phyloP scores from a whole-genome alignment of 2,888 invertebrate genomes.

The Brachylomia viminalis region DNA sequence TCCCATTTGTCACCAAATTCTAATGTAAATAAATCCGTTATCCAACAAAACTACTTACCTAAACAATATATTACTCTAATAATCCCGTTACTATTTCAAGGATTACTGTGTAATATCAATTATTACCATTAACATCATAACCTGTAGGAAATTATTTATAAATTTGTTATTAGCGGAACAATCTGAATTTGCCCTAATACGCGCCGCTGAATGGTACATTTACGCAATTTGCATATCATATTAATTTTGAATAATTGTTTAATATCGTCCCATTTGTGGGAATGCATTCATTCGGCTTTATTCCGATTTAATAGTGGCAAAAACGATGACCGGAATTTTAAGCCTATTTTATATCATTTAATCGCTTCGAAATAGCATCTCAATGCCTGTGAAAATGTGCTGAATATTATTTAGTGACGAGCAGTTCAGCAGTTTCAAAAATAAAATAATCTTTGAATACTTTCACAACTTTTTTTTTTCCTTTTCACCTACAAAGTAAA shows the following conservation, averaged over 20 bases:
- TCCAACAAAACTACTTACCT: not conserved
- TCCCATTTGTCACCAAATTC: too few relatives aligned
- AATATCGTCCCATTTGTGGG: slow-evolving; percentile 77
- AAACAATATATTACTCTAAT: not conserved
- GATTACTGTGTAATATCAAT: not conserved
- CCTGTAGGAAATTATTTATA: not conserved
- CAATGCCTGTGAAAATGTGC: slow-evolving; percentile 9
- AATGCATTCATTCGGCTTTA: slow-evolving; percentile 72
- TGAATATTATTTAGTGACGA: not conserved
- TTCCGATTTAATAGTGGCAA: slow-evolving; percentile 73
- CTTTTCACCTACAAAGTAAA: not conserved
- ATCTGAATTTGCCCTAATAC: slow-evolving; percentile 59
- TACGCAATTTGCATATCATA: slow-evolving; percentile 79
- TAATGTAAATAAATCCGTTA: not conserved
- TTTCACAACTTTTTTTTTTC: not conserved
- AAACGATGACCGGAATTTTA: slow-evolving; percentile 41
- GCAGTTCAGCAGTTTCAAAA: not conserved
- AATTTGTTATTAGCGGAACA: slow-evolving; percentile 35
- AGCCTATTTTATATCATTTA: slow-evolving; percentile 38
- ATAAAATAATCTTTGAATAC: not conserved
- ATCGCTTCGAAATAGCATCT: slow-evolving; percentile 38
- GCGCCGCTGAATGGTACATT: slow-evolving; percentile 66
- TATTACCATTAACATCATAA: not conserved
- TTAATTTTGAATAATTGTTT: slow-evolving; percentile 87
- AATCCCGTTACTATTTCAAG: not conserved